phyloP scores from a whole-genome alignment of 2,113 vertebrate genomes.

The Fulmarus glacialis region DNA sequence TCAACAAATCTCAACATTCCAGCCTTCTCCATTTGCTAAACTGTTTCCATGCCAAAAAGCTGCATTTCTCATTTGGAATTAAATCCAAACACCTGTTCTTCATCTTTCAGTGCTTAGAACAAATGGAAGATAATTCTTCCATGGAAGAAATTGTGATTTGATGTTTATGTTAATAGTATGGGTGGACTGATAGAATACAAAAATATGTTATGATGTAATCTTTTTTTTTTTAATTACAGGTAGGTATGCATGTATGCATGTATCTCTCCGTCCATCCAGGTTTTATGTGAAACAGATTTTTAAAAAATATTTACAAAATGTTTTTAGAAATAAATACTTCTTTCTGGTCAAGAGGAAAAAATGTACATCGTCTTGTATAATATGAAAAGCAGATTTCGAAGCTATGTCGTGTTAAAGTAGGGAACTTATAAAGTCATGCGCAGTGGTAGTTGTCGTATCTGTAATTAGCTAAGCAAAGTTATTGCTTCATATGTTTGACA shows the following conservation, averaged over 20 bases:
- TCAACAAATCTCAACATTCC: background rate
- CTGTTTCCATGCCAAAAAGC: conserved; percentile 50
- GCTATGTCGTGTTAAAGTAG: background rate
- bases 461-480: background rate
- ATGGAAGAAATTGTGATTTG: background rate
- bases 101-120: conserved; percentile 44
- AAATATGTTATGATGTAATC: background rate
- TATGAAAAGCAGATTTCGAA: background rate
- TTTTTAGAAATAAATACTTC: background rate
- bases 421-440: background rate
- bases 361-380: accelerated
- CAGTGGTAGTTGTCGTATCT: background rate
- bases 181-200: background rate
- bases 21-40: background rate
- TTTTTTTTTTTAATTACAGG: background rate
- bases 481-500: background rate
- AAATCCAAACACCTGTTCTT: conserved; percentile 66
- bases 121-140: conserved; percentile 19
- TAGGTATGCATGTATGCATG: background rate
- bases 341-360: background rate
- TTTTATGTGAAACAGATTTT: background rate
- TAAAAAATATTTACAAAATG: background rate
- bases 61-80: conserved; percentile 60
- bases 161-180: conserved; percentile 8
- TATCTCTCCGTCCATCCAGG: background rate